Conservation (phyloP, 2,888 invertebrate species). For the Calameuta idolon region DNA sequence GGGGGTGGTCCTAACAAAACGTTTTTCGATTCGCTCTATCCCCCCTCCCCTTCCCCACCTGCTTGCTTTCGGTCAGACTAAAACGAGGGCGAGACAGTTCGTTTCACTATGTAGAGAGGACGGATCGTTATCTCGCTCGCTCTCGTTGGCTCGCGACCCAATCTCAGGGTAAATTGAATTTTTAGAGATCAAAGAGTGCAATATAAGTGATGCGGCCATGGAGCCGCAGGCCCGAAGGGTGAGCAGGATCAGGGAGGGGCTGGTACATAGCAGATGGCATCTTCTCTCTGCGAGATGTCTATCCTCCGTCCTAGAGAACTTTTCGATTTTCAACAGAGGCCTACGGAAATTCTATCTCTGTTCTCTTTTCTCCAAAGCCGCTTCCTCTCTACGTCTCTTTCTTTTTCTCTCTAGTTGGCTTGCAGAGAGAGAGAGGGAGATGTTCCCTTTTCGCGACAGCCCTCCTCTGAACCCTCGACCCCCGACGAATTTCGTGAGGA, state of each 20-base stretch:
- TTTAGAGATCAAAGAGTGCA: conserved; percentile 60
- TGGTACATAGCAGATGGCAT: not conserved
- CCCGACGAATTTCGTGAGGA: not conserved
- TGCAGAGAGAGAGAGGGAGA: too few species aligned
- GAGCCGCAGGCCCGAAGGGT: not conserved
- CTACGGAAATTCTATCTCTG: not conserved
- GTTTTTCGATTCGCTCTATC: conserved; percentile 18
- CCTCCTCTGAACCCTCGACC: too few species aligned
- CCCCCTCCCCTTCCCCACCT: not conserved
- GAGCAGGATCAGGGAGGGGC: not conserved
- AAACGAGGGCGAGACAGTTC: conserved; percentile 9
- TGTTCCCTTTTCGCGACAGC: not conserved
- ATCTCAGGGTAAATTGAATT: conserved; percentile 64
- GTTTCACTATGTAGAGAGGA: conserved; percentile 14
- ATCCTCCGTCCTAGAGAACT: not conserved
- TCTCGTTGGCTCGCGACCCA: conserved; percentile 44
- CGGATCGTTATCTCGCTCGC: conserved; percentile 7
- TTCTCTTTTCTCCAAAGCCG: not conserved
- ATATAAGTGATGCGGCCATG: conserved; percentile 36
- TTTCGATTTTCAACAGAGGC: not conserved
- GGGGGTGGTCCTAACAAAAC: conserved; percentile 7
- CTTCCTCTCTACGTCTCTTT: conserved; percentile 1
- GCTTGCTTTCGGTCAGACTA: not conserved
- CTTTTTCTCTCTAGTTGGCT: not conserved
- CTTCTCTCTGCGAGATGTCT: not conserved